Conservation (phyloP, 2,888 invertebrate genomes). For the Tuta absoluta region DNA sequence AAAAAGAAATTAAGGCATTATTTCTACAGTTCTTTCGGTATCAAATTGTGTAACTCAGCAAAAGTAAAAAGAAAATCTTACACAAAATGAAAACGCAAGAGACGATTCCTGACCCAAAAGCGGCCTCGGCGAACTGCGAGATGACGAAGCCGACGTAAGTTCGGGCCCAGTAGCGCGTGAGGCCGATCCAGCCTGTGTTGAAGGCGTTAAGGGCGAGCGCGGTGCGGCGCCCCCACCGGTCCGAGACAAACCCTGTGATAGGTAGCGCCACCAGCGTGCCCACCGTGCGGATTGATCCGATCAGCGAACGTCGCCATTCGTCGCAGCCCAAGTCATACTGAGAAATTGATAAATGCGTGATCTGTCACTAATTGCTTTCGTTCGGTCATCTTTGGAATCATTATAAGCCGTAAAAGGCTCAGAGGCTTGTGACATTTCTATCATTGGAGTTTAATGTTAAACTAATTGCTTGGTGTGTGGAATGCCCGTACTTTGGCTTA, state of each 20-base stretch:
- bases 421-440: too few species aligned
- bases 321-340: slow-evolving; percentile 84
- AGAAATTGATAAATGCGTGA: too few species aligned
- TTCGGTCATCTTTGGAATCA: too few species aligned
- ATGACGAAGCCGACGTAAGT: slow-evolving; percentile 84
- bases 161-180: slow-evolving; percentile 80
- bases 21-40: too few species aligned
- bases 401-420: too few species aligned
- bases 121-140: slow-evolving; percentile 85
- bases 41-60: neutral
- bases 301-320: slow-evolving; percentile 85
- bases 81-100: slow-evolving; percentile 86
- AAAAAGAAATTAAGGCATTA: slow-evolving; percentile 23
- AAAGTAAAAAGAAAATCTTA: slow-evolving; percentile 46
- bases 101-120: slow-evolving; percentile 84
- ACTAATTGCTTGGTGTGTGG: too few species aligned
- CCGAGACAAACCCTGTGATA: slow-evolving; percentile 85
- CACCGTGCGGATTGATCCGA: slow-evolving; percentile 85
- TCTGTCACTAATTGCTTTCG: too few species aligned
- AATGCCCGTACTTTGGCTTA: too few species aligned
- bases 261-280: slow-evolving; percentile 86
- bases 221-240: slow-evolving; percentile 84
- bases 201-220: slow-evolving; percentile 80
- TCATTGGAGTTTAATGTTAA: too few species aligned
- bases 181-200: slow-evolving; percentile 82